A percentile compares a stretch with the other conserved stretches of the same genome.
Evolutionary conservation across 30 jellyfish, hydroid and myxozoan genomes (phyloP).

Genomic region (Aurelia aurita): DNA sequence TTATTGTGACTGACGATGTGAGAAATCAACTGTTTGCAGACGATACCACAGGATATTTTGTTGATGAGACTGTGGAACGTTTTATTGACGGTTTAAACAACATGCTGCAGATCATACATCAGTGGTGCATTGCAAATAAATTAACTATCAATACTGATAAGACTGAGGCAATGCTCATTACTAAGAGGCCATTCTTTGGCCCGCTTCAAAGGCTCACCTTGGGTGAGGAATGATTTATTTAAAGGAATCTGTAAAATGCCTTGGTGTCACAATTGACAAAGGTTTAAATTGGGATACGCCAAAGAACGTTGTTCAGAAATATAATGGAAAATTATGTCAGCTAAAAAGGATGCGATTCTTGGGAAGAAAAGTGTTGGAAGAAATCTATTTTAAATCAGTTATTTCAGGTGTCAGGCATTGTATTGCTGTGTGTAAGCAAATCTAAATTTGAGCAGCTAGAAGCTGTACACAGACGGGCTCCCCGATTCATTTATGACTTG

Average conservation of each 20-base stretch:
- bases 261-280: constrained; percentile 27
- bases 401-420: constrained; percentile 15
- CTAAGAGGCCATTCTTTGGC: constrained; percentile 22
- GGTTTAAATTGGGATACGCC: constrained; percentile 23
- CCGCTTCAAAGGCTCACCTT: constrained; percentile 29
- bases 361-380: constrained; percentile 28
- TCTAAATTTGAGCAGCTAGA: constrained; percentile 24
- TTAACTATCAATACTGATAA: constrained; percentile 28
- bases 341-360: constrained; percentile 32
- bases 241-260: no score
- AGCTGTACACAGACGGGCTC: constrained; percentile 25
- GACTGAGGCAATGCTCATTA: constrained; percentile 8
- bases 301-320: constrained; percentile 4
- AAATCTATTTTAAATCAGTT: constrained; percentile 25
- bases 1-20: no score
- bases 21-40: no score
- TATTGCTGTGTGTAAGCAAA: constrained; percentile 35
- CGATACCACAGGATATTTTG: no score
- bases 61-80: no score
- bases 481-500: constrained; percentile 9
- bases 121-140: not conserved
- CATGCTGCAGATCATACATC: no score
- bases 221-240: constrained; percentile 38
- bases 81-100: no score
- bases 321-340: constrained; percentile 28